A percentile compares a stretch with the other conserved stretches of the same genome.
Conservation (phyloP, 2,113 vertebrate species). For the Pipa parva region DNA sequence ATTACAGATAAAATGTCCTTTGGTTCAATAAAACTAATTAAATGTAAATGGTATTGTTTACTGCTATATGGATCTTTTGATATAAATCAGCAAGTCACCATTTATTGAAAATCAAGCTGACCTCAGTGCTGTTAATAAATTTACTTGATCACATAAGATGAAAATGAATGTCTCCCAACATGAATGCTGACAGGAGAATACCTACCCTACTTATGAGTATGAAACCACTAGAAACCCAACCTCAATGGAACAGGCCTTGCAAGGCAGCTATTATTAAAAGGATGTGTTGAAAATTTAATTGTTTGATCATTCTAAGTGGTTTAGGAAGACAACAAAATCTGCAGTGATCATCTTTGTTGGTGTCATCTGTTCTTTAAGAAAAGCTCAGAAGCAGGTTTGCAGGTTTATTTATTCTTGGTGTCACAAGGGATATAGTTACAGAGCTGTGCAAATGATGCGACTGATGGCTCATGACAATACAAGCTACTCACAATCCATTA, state of each 20-base stretch:
- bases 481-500: slow-evolving; percentile 47
- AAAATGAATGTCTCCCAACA: slow-evolving; percentile 45
- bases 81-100: slow-evolving; percentile 79
- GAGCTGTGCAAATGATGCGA: slow-evolving; percentile 48
- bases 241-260: slow-evolving; percentile 49
- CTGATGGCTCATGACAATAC: slow-evolving; percentile 54
- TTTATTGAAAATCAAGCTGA: slow-evolving; percentile 82
- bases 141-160: slow-evolving; percentile 67
- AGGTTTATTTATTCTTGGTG: slow-evolving; percentile 50
- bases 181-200: slow-evolving; percentile 37
- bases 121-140: slow-evolving; percentile 81
- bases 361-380: slow-evolving; percentile 62
- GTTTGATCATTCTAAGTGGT: slow-evolving; percentile 80
- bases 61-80: slow-evolving; percentile 75
- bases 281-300: slow-evolving; percentile 76
- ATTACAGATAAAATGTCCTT: slow-evolving; percentile 80
- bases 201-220: slow-evolving; percentile 46
- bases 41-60: slow-evolving; percentile 88
- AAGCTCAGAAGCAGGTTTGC: slow-evolving; percentile 48
- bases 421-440: slow-evolving; percentile 59
- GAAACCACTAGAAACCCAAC: slow-evolving; percentile 60
- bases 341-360: slow-evolving; percentile 55
- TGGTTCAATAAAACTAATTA: slow-evolving; percentile 90
- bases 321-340: slow-evolving; percentile 68
- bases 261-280: slow-evolving; percentile 56